phyloP scores from a whole-genome alignment of 2,797 vertebrate genomes.

The Lithobates pipiens region DNA sequence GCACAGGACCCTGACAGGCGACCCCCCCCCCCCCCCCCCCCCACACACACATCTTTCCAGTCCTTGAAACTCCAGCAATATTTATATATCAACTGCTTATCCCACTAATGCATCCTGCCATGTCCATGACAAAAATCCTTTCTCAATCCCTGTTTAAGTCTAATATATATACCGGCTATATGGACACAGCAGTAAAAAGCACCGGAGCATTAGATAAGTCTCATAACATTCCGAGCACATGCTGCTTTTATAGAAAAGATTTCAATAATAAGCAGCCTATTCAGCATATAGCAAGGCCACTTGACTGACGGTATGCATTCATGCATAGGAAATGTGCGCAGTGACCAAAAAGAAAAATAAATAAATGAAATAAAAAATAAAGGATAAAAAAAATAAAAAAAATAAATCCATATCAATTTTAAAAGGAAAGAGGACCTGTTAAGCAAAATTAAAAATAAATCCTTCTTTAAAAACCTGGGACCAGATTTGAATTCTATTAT shows the following conservation, averaged over 20 bases:
- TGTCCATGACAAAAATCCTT: neutral
- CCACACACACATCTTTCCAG: too few relatives aligned
- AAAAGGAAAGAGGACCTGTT: too few relatives aligned
- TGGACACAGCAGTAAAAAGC: neutral
- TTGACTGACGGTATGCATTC: neutral
- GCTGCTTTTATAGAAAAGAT: neutral
- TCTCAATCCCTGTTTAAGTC: neutral
- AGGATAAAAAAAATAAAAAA: too few relatives aligned
- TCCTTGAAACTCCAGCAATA: neutral
- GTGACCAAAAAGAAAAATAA: too few relatives aligned
- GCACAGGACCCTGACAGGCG: too few relatives aligned
- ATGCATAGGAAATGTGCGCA: constrained; percentile 1
- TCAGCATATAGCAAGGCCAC: neutral
- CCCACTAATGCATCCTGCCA: neutral
- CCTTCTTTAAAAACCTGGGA: too few relatives aligned
- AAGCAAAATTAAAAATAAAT: too few relatives aligned
- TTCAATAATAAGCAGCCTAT: constrained; percentile 15
- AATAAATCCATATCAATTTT: too few relatives aligned
- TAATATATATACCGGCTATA: too few relatives aligned
- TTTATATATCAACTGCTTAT: neutral
- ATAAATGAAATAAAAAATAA: too few relatives aligned
- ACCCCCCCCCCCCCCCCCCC: too few relatives aligned
- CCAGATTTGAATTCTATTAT: too few relatives aligned
- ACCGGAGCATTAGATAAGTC: constrained; percentile 14
- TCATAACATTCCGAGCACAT: constrained; percentile 8